These are phyloP conservation scores for Synanthedon tipuliformis DNA, from an alignment of 2,888 invertebrate species.

Conservation along the genomic window DNA sequence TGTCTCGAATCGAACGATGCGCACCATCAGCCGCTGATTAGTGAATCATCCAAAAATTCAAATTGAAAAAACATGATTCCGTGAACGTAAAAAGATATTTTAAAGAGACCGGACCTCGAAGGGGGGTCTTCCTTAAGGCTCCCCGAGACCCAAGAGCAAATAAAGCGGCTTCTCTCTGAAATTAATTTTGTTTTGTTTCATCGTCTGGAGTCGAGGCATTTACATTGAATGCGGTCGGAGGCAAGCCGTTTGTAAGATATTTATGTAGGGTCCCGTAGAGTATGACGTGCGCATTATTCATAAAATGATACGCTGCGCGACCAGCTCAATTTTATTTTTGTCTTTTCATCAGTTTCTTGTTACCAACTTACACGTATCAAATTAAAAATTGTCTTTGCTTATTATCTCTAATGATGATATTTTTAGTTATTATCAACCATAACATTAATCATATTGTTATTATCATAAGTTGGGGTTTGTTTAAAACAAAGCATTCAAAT, in stretches of 20 bases:
- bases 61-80: constrained; percentile 34
- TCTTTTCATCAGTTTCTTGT: constrained; percentile 32
- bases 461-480: too few relatives aligned
- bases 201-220: constrained; percentile 62
- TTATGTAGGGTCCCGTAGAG: constrained; percentile 60
- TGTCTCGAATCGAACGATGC: constrained; percentile 26
- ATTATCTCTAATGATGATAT: too few relatives aligned
- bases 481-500: too few relatives aligned
- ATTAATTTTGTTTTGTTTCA: constrained; percentile 69
- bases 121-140: constrained; percentile 60
- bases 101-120: constrained; percentile 48
- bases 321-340: constrained; percentile 63
- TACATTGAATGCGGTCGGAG: constrained; percentile 68
- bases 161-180: constrained; percentile 61
- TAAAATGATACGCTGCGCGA: constrained; percentile 44
- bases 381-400: too few relatives aligned
- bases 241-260: constrained; percentile 60
- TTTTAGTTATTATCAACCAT: too few relatives aligned
- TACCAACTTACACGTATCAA: not conserved
- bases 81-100: constrained; percentile 44
- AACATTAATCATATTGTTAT: too few relatives aligned
- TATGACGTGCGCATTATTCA: constrained; percentile 68
- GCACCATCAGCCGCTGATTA: constrained; percentile 27
- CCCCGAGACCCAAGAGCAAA: constrained; percentile 43
- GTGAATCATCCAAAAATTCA: constrained; percentile 52